Base-by-base conservation (phyloP, 2,888 invertebrate species). In the Nomada goodeniana region DNA sequence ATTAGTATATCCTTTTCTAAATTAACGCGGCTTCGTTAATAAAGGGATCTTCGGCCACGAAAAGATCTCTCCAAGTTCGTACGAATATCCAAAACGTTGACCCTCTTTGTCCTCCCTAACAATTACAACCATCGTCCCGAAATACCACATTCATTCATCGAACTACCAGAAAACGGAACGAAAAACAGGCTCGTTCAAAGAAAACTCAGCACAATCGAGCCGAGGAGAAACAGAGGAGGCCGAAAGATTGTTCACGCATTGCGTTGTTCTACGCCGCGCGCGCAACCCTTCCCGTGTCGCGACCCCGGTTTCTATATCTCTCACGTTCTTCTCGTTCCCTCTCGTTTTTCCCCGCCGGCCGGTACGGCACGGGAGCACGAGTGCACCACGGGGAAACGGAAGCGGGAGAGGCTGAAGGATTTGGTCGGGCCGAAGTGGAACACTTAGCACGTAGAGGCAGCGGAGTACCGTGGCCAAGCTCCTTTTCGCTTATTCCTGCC, bases 381-480 rank as follows among this genome's bases (percentile, higher is more conserved):
- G 29, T 26, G 29, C 2, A 18, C 15, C 15, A 59, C 26, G 13
- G 50, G 53, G 60, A 65, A 75, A 68, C 20, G 53, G 63, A n/a
- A 59, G 50, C 57, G 57, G 57, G 71, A 63, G 75, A 53, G 52
- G 18, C 78, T 83, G 44, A 55, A 83, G 83, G 78, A 83, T 83
- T 78, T 74, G 82, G 83, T 78, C 59, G 82, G 71, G 76, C 44
- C 75, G 74, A 71, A 83, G 84, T 80, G 61, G 77, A 83, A 77
- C 77, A 84, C 84, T 84, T 84, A 84, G 80, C 83, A 80, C 80
- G 80, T 69, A 77, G 80, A 74, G 59, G 9, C 53, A 55, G 55
- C 57, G 57, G 53, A 74, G 80, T 68, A 75, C 76, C 76, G 83
- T 63, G 73, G 63, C 70, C 76, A 79, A 83, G 79, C 71, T 83